These are phyloP conservation scores for Rhodinocichla rosea DNA, from an alignment of 2,113 vertebrate species.

Conservation along the genomic window DNA sequence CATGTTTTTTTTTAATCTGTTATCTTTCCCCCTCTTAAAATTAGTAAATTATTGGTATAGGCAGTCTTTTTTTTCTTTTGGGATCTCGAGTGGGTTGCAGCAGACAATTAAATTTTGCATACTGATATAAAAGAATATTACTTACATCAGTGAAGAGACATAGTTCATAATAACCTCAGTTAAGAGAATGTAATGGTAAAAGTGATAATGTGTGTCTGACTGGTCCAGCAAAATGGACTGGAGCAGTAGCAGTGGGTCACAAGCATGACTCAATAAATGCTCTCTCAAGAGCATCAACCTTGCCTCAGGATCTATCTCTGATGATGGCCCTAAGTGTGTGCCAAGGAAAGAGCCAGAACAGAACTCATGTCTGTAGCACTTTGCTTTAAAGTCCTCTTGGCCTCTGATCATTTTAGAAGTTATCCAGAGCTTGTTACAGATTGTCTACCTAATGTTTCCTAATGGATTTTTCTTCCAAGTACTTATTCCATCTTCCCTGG, in stretches of 20 bases:
- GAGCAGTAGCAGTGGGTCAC: background rate
- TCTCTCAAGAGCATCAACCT: background rate
- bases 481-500: background rate
- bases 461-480: background rate
- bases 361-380: background rate
- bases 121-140: background rate
- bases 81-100: background rate
- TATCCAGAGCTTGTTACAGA: background rate
- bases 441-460: background rate
- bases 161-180: background rate
- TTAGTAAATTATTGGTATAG: background rate
- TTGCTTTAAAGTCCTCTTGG: background rate
- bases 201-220: background rate
- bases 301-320: accelerated
- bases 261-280: background rate
- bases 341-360: background rate
- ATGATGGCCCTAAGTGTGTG: background rate
- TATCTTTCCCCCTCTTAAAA: background rate
- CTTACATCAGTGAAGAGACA: background rate
- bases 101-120: background rate
- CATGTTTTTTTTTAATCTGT: background rate
- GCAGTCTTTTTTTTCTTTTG: background rate
- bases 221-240: background rate
- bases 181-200: background rate
- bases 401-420: background rate